Evolutionary conservation across 1,140 invertebrate genomes (phyloP).

Genomic region (Pseudomyrmex cubaensis): DNA sequence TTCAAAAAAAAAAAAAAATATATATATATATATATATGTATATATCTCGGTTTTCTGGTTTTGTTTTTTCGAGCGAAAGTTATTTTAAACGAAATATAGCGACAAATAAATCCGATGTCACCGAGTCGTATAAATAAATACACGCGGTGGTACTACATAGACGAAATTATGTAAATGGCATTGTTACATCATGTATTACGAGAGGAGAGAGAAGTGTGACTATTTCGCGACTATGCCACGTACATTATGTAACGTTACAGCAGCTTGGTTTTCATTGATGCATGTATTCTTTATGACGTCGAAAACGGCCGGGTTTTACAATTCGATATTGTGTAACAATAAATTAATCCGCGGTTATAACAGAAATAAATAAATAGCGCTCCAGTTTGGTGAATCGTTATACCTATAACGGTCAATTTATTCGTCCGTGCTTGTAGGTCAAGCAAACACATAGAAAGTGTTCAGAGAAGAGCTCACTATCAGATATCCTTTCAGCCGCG

Average conservation of each 20-base stretch:
- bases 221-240: constrained; percentile 24
- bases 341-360: constrained; percentile 35
- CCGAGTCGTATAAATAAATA: constrained; percentile 1
- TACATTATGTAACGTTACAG: constrained; percentile 47
- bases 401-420: constrained; percentile 42
- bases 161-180: constrained; percentile 37
- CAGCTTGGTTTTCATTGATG: constrained; percentile 44
- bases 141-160: too few species aligned
- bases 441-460: constrained; percentile 2
- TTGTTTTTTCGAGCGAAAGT: neutral
- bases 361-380: constrained; percentile 50
- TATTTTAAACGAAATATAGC: neutral
- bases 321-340: constrained; percentile 12
- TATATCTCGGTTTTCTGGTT: too few species aligned
- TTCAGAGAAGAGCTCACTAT: neutral
- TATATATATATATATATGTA: too few species aligned
- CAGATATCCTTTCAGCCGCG: neutral
- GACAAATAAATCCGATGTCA: neutral
- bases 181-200: constrained; percentile 38
- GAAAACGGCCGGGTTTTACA: neutral
- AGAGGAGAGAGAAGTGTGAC: constrained; percentile 8
- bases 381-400: constrained; percentile 48
- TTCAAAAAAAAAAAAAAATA: neutral
- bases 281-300: constrained; percentile 35
- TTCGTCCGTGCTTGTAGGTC: constrained; percentile 44